Percentiles rank a stretch among this genome's conserved stretches.
These are phyloP conservation scores for Parotocinclus haroldoi DNA, from an alignment of 2,797 vertebrate species.

Conservation along the genomic window DNA sequence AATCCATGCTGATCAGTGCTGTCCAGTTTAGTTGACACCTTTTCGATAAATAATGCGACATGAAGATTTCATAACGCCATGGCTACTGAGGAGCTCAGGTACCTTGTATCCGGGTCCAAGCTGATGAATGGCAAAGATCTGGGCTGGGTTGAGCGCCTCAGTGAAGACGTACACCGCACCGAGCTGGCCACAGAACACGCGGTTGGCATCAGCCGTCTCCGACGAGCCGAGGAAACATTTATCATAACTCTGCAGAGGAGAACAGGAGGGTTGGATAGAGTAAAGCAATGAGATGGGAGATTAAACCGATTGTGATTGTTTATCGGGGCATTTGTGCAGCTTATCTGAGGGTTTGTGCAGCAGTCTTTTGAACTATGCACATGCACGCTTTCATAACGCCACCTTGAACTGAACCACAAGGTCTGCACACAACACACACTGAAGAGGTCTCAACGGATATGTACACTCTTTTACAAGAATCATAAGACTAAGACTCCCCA, in stretches of 20 bases:
- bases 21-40: too few relatives aligned
- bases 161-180: conserved; percentile 97
- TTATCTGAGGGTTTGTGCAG: background rate
- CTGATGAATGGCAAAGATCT: conserved; percentile 98
- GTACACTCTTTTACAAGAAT: too few relatives aligned
- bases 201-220: conserved; percentile 95
- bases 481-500: background rate
- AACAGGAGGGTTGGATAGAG: conserved; percentile 48
- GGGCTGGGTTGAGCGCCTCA: conserved; percentile 95
- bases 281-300: conserved; percentile 26
- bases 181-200: conserved; percentile 96
- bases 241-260: conserved; percentile 85
- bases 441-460: too few relatives aligned
- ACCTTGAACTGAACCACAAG: background rate
- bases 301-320: conserved; percentile 11
- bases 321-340: conserved; percentile 6
- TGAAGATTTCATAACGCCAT: too few relatives aligned
- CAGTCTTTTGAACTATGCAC: too few relatives aligned
- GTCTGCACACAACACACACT: too few relatives aligned
- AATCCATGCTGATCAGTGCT: too few relatives aligned
- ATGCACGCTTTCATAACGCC: background rate
- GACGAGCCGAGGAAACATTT: conserved; percentile 99
- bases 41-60: too few relatives aligned
- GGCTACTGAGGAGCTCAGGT: conserved; percentile 35
- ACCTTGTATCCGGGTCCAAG: conserved; percentile 98